These are phyloP conservation scores for Peromyscus californicus DNA, from an alignment of 2,113 vertebrate genomes.

Conservation along the genomic window DNA sequence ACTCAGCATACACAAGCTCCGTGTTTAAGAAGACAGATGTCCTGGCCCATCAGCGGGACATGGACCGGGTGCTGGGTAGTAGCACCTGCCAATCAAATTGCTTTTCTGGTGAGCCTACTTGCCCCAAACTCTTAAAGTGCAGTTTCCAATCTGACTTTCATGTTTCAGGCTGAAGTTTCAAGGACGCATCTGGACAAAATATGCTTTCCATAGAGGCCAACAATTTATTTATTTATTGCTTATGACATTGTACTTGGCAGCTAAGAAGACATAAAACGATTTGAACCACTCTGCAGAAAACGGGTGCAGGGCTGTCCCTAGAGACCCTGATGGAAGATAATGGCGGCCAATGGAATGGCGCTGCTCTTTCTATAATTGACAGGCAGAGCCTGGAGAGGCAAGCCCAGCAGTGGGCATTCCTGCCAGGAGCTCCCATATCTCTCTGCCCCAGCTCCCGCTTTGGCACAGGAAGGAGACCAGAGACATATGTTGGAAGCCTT, in stretches of 20 bases:
- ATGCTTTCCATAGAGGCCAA: constrained; percentile 82
- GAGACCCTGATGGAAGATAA: constrained; percentile 63
- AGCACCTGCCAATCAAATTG: constrained; percentile 68
- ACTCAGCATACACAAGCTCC: neutral
- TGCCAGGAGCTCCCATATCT: constrained; percentile 43
- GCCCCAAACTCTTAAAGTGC: constrained; percentile 51
- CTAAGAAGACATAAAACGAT: constrained; percentile 82
- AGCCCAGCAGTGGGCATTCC: neutral
- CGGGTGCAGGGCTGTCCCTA: constrained; percentile 73
- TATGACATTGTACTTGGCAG: constrained; percentile 86
- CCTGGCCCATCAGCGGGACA: neutral
- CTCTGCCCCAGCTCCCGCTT: constrained; percentile 54
- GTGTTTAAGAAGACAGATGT: neutral
- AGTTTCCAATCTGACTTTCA: constrained; percentile 74
- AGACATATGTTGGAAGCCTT: constrained; percentile 1
- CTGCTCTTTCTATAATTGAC: constrained; percentile 67
- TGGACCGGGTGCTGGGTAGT: constrained; percentile 34
- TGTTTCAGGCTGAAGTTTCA: constrained; percentile 82
- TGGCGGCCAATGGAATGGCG: constrained; percentile 11
- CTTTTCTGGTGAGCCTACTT: constrained; percentile 65
- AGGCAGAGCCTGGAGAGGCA: constrained; percentile 61
- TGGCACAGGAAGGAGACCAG: constrained; percentile 48
- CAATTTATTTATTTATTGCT: constrained; percentile 86
- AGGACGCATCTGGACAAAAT: constrained; percentile 87
- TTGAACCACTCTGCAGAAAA: constrained; percentile 74